A percentile compares a stretch with the other conserved stretches of the same genome.
Conservation (phyloP, 2,113 vertebrate species). For the Morone chrysops region DNA sequence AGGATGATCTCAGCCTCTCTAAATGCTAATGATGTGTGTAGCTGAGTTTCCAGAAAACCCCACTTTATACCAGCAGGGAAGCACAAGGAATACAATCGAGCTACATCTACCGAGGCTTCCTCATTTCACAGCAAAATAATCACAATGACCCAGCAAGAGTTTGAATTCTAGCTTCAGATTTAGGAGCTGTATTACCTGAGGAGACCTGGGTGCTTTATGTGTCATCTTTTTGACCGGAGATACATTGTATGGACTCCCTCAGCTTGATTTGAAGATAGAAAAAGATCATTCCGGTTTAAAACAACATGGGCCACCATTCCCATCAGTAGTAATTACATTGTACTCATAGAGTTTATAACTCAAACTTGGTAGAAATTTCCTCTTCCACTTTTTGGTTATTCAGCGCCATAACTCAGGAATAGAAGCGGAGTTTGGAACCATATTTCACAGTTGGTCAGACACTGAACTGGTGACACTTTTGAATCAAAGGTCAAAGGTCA, state of each 20-base stretch:
- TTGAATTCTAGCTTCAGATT: not conserved
- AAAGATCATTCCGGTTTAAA: not conserved
- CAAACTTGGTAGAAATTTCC: too few relatives aligned
- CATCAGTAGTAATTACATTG: too few relatives aligned
- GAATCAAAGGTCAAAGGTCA: too few relatives aligned
- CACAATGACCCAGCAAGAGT: constrained; percentile 13
- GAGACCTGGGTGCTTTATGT: not conserved
- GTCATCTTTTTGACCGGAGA: too few relatives aligned
- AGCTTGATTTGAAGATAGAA: not conserved
- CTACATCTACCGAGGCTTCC: constrained; percentile 6
- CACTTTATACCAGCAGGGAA: constrained; percentile 47
- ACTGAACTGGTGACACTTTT: too few relatives aligned
- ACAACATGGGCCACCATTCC: too few relatives aligned
- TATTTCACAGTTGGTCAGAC: too few relatives aligned
- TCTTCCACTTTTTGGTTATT: too few relatives aligned
- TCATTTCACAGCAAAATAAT: constrained; percentile 26
- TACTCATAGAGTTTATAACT: too few relatives aligned
- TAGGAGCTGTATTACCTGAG: not conserved
- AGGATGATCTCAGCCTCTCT: constrained; percentile 67
- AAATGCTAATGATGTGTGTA: constrained; percentile 70
- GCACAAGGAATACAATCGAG: constrained; percentile 35
- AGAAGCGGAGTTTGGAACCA: too few relatives aligned
- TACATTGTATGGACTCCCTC: not conserved
- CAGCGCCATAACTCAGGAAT: too few relatives aligned
- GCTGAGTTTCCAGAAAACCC: constrained; percentile 23